Base-by-base conservation (phyloP, 2,797 vertebrate species). In the Cirrhinus mrigala region DNA sequence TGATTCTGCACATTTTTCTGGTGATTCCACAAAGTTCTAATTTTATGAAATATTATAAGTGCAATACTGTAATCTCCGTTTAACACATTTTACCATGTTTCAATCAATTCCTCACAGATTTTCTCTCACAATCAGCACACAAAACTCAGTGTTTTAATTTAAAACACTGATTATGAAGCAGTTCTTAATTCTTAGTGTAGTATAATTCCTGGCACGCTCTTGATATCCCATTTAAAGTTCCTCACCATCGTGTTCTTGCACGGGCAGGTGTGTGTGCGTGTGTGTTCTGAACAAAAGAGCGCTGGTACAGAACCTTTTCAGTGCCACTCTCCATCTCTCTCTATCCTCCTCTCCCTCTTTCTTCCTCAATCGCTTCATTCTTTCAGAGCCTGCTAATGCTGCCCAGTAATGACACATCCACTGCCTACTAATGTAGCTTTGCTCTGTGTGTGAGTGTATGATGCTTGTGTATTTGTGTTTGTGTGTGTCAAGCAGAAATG, bases 351-450 rank as follows among this genome's bases (percentile, higher is more conserved):
- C 84, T 77, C 33, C 27, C 33, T 54, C 68, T 50, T 64, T 83
- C 73, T 85, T 46, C 33, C 46, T 88, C 88, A 90, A 93, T 92
- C 89, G 84, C 70, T 84, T 78, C 76, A 85, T 92, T 94, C 91
- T 92, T 91, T 90, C 79, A 76, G 77, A 90, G 88, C 83, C 64
- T 89, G 87, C 88, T 82, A 71, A 84, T 84, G 88, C 73, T 92
- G 90, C 91, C 89, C 78, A 46, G 90, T 89, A 90, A 81, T 90
- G 82, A 83, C 58, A 87, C 90, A 89, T 83, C 87, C 89, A 80
- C 85, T 90, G 92, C 87, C 85, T 94, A 90, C 92, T 93, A 94
- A 94, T 94, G 62, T 52, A n/a, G 15, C 48, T 52, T 37, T 76
- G 33, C 87, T 29, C 6, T 16, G 3, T 62, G 50, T 75, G 33